phyloP scores from a whole-genome alignment of 2,888 invertebrate species.

The Coelogynopora nodosa region DNA sequence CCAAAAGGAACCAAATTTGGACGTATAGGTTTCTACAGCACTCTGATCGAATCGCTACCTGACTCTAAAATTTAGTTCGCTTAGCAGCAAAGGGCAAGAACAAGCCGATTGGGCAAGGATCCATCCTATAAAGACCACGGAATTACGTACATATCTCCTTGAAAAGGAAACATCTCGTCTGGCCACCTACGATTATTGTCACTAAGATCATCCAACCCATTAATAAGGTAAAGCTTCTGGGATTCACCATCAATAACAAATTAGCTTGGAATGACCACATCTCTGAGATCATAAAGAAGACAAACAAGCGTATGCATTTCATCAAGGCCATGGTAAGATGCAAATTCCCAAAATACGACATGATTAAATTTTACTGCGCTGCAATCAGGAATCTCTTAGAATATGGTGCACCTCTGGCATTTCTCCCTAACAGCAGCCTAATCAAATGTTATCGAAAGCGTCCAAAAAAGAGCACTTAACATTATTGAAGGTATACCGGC shows the following conservation, averaged over 20 bases:
- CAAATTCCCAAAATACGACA: not conserved
- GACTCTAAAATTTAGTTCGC: not conserved
- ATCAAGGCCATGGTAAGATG: conserved; percentile 23
- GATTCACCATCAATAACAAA: conserved; percentile 8
- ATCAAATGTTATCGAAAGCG: too few species aligned
- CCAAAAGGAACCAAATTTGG: not conserved
- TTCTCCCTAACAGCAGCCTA: too few species aligned
- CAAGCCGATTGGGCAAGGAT: conserved; percentile 12
- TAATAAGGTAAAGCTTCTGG: conserved; percentile 14
- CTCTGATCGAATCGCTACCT: not conserved
- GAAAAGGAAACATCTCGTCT: conserved; percentile 13
- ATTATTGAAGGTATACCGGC: too few species aligned
- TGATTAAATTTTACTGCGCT: conserved; percentile 14
- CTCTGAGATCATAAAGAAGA: conserved; percentile 18
- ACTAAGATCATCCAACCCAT: conserved; percentile 21
- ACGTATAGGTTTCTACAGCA: not conserved
- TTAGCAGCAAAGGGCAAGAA: conserved; percentile 6
- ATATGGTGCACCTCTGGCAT: too few species aligned
- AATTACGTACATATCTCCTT: conserved; percentile 1
- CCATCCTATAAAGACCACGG: conserved; percentile 16
- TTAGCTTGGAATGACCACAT: conserved; percentile 28
- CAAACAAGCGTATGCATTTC: conserved; percentile 23
- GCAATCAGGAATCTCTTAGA: too few species aligned
- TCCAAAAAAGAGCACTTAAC: too few species aligned
- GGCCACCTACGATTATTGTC: conserved; percentile 9